Evolutionary conservation across 2,888 invertebrate species (phyloP), one percentile per base, ranked within the genome.

Genomic region (Gastrophysa polygoni): DNA sequence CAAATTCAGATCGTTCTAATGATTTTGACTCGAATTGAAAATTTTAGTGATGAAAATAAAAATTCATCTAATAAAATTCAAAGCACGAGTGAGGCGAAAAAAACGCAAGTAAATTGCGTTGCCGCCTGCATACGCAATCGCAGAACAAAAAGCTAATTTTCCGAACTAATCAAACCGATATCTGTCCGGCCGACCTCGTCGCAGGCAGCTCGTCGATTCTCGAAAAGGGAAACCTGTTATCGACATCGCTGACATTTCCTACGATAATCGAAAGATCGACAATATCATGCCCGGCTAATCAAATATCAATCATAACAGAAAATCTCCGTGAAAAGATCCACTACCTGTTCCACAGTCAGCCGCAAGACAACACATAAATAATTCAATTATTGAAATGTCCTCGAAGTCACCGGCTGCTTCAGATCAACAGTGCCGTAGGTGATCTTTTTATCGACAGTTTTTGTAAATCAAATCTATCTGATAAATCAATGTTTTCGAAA

Each of bases 301-400:
- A 76, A 77, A 77, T 74, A 77, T 76, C 75, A 75, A 76, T 76
- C 75, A 75, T 75, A 74, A 72, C 72, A 68, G 70, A 64, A 72
- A 69, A 63, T 55, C 38, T 57, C 34, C 38, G 64, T 69, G 61
- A 67, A 67, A 59, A 61, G 63, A 68, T 71, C 69, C 43, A 70
- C 72, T 71, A 73, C 61, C 57, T 49, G 63, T 57, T 54, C 49
- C 55, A 52, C n/a, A n/a, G n/a, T n/a, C n/a, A n/a, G n/a, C 38
- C 46, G 58, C 38, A 11, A 55, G 70, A 71, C 68, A 60, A 67
- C 66, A 71, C 72, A 79, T 80, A 80, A 79, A 80, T 79, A 80
- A 80, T 80, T 80, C 79, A 79, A 77, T 80, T 79, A 79, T 79
- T 78, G 76, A 78, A 78, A 78, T 78, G 73, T 73, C 74, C n/a